Evolutionary conservation across 2,797 vertebrate genomes (phyloP).

Genomic region (Nannoperca australis): DNA sequence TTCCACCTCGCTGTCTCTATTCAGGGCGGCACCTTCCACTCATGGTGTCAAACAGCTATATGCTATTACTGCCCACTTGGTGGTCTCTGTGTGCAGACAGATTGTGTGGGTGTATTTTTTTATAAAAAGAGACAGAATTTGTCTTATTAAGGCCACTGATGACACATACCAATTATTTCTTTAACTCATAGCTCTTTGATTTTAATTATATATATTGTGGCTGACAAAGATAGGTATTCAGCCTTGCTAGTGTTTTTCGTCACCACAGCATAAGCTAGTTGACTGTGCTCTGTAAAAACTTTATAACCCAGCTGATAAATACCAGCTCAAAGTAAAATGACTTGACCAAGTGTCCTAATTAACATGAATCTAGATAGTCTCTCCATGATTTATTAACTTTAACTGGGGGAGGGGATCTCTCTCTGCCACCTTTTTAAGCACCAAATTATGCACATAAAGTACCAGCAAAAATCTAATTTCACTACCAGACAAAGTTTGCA

Average conservation of each 20-base stretch:
- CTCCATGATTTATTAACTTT: conserved; percentile 51
- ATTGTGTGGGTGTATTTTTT: conserved; percentile 14
- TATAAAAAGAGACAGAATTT: conserved; percentile 7
- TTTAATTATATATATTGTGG: background rate
- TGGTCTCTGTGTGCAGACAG: conserved; percentile 10
- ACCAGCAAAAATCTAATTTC: conserved; percentile 8
- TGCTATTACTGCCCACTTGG: background rate
- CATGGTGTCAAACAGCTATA: background rate
- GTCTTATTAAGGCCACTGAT: conserved; percentile 11
- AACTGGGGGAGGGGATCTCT: conserved; percentile 22
- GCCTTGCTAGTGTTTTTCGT: no score
- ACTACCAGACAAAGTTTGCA: conserved; percentile 2
- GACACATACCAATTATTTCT: conserved; percentile 28
- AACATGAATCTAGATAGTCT: conserved; percentile 49
- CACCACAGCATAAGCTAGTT: conserved; percentile 4
- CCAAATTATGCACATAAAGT: conserved; percentile 30
- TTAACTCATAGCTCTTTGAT: background rate
- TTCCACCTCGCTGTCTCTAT: conserved; percentile 9
- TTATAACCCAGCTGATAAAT: conserved; percentile 43
- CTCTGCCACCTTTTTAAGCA: conserved; percentile 30
- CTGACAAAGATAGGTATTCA: background rate
- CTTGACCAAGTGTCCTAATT: conserved; percentile 50
- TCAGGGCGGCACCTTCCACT: background rate
- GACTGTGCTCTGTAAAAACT: conserved; percentile 17
- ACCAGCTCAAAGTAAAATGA: conserved; percentile 41